Evolutionary conservation across 2,888 invertebrate species (phyloP), one percentile per base, ranked within the genome.

Genomic region (Clepsis dumicolana): DNA sequence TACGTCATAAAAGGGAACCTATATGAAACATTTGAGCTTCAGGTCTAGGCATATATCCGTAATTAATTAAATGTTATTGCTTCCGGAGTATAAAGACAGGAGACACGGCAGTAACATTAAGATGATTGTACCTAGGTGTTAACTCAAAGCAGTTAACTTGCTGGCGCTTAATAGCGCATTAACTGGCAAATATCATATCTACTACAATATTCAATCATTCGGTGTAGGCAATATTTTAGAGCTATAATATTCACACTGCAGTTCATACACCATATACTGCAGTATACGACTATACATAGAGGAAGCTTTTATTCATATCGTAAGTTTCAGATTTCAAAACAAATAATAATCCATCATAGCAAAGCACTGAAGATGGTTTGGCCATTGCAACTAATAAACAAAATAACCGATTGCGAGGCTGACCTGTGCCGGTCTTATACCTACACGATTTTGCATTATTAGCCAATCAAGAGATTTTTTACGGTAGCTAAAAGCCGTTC

Each of bases 401-500:
- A 52, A 52, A 52, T 52, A 48, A 48, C 21, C 21, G 48, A 24
- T 48, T 21, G 48, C 21, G 18, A 18, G 18, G 10, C 44, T 21
- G 21, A 48, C 48, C 48, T 48, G 48, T 21, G 48, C 21, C 21
- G 35, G 2, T 14, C 18, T 29, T 52, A 53, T 62, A 56, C 27
- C 32, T 27, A 65, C 38, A 38, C 56, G 57, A 24, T 52, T 63
- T 57, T 21, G 57, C 29, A 52, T 67, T 52, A 63, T 63, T 57
- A 32, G 41, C 50, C 21, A 63, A 57, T 67, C 24, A 63, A 63
- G 35, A 5, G 24, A 63, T 64, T 64, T 68, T 68, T 53, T 53
- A 64, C 57, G 63, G 63, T 57, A 59, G 57, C 52, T 53, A 59
- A 50, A 63, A 59, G 50, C 52, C 41, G 63, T 64, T 44, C 56